Base-by-base conservation (phyloP, 2,797 vertebrate genomes). In the Morelia viridis region DNA sequence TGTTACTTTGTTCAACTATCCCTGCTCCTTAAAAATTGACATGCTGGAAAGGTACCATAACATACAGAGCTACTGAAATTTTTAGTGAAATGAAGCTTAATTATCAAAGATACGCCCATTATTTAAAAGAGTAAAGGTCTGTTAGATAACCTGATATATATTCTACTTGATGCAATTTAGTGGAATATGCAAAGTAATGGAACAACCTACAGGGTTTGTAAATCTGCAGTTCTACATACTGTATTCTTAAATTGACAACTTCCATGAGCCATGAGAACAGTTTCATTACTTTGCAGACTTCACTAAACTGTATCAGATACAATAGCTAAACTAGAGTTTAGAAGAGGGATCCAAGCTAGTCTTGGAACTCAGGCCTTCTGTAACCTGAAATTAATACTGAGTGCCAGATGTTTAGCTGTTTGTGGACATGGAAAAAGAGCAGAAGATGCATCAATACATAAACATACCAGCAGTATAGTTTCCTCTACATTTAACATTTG, bases 351-450 rank as follows among this genome's bases (percentile, higher is more conserved):
- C 60, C 61, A 80, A 24, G 19, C 5, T 61, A 19, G 5, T 68
- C 24, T 62, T 93, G 91, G 92, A n/a, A 64, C 17, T 4, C 15
- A 88, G 86, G 92, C 65, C 26, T 90, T 91, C 86, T 50, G 50
- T 0, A 13, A 85, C 28, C 92, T 93, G 57, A 57, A 93, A 87
- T 0, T 76, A 83, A n/a, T 28, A 41, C 53, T 76, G 56, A 92
- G 58, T 41, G 92, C 64, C 93, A 94, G 84, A 90, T 64, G 89
- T 76, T 83, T 94, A 56, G 56, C 92, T 56, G 31, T 91, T 61
- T 57, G 4, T 91, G 28, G 88, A 80, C 90, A 93, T 0, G 0
- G 53, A 50, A 62, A 65, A 92, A 35, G 60, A 89, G 61, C 91
- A 80, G 46, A 57, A 24, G 58, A 80, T 76, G 90, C 84, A 60